Evolutionary conservation across 2,888 invertebrate genomes (phyloP), one percentile per base, ranked within the genome.

Genomic region (Philonicus albiceps): DNA sequence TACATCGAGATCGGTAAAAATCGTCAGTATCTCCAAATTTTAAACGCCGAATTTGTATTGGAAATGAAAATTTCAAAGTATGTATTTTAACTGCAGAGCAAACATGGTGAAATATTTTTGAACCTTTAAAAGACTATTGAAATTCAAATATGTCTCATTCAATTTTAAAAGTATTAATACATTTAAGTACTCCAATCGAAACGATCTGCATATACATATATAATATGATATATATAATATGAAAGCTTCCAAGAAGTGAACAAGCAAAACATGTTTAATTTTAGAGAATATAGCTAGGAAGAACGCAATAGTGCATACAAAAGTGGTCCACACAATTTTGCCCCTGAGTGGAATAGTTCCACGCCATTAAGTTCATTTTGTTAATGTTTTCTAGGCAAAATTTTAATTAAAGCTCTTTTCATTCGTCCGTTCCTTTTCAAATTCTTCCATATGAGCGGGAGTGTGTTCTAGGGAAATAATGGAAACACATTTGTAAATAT

Each of bases 321-420:
- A 64, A 64, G 22, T 11, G 27, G 64, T 64, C 64, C 27, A 22
- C 64, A 64, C 64, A 64, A 64, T 64, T 64, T 64, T 27, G 64
- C 64, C 27, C 11, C 27, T 27, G 27, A 27, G 19, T 19, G 64
- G 64, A 64, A 22, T 27, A 64, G 64, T 64, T 64, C 64, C 64
- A n/a, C 22, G 27, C 27, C 64, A 64, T 64, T 64, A 64, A 64
- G 64, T 64, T 22, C 76, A 76, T 78, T 78, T 78, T 78, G 49
- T 27, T 22, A 78, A 78, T 78, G 78, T 49, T 78, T 78, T 53
- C 78, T 78, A 27, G 78, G 64, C 78, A 31, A 78, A 78, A 78
- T 78, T 78, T 78, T 78, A 78, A 78, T 78, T 78, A 78, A 78
- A 78, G 78, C 78, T 27, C 78, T 13, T 78, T 78, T 78, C 78